Base-by-base conservation (phyloP, 2,888 invertebrate species). In the Neuroscelio doddi region DNA sequence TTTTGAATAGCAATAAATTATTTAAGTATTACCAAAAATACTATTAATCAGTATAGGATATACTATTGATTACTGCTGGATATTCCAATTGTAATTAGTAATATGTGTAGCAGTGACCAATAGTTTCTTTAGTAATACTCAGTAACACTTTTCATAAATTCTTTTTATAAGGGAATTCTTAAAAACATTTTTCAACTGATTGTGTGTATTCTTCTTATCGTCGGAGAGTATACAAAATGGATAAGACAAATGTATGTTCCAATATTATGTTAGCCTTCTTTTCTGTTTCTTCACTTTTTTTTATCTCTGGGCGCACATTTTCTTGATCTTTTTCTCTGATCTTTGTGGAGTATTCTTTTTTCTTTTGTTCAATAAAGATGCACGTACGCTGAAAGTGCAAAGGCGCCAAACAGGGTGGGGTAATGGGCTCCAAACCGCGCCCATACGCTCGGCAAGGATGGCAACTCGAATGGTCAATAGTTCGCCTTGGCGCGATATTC, bases 361-460 rank as follows among this genome's bases (percentile, higher is more conserved):
- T 30, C 16, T 45, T 27, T 10, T n/a, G 24, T 38, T 21, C 47
- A 16, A 49, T 38, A 32, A 15, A 16, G 10, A 36, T 49, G 27
- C 39, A 39, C 38, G 16, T 39, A 50, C 17, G 50, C 21, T 14
- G 24, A 51, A 47, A 56, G 49, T 50, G 55, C 30, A 50, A 47
- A 56, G 50, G 45, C 34, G 34, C 46, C 63, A 62, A 55, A 42
- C 38, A 55, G 68, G 68, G 64, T 63, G 68, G 64, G 64, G 68
- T 68, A 62, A 66, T 55, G 52, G 57, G 58, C 49, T 49, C 68
- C 49, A 70, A 74, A 74, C 76, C 71, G 74, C 76, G 70, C 73
- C 74, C 73, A 73, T 76, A 67, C 69, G 71, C 74, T 74, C 65
- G 46, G 56, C 68, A 64, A 58, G 52, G 65, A 65, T 52, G 52